Conservation (phyloP, 2,888 invertebrate genomes). For the Eristalinus sepulchralis region DNA sequence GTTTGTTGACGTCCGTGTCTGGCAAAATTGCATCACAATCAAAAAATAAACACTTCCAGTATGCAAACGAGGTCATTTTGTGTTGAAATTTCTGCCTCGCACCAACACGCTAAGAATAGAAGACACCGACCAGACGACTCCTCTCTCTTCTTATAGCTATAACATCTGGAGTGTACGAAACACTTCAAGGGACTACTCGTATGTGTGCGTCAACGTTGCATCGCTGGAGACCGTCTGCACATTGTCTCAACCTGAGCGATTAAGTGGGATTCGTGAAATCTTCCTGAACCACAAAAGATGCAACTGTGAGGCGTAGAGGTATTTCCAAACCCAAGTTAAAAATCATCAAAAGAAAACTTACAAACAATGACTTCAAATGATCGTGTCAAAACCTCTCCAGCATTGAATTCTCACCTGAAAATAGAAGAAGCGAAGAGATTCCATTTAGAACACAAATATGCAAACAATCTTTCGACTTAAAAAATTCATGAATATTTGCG, state of each 20-base stretch:
- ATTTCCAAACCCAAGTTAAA: background rate
- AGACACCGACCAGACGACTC: background rate
- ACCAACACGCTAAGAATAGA: background rate
- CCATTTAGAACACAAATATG: background rate
- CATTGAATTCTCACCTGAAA: slow-evolving; percentile 45
- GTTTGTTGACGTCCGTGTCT: background rate
- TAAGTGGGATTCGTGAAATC: too few relatives aligned
- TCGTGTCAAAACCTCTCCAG: background rate
- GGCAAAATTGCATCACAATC: background rate
- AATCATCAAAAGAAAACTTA: background rate
- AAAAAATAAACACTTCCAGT: background rate
- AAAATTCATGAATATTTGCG: background rate
- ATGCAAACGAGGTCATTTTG: background rate
- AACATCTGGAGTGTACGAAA: background rate
- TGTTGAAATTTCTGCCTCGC: background rate
- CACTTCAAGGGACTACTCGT: background rate
- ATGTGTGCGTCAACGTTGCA: background rate
- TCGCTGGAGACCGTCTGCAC: background rate
- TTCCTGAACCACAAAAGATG: too few relatives aligned
- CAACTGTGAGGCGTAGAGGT: too few relatives aligned
- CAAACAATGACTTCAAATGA: background rate
- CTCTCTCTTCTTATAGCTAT: background rate
- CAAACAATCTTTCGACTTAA: slow-evolving; percentile 1
- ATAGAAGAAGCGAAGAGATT: slow-evolving; percentile 17
- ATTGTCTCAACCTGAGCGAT: too few relatives aligned